Evolutionary conservation across 2,888 invertebrate species (phyloP), one percentile per base, ranked within the genome.

Genomic region (Folsomia candida): DNA sequence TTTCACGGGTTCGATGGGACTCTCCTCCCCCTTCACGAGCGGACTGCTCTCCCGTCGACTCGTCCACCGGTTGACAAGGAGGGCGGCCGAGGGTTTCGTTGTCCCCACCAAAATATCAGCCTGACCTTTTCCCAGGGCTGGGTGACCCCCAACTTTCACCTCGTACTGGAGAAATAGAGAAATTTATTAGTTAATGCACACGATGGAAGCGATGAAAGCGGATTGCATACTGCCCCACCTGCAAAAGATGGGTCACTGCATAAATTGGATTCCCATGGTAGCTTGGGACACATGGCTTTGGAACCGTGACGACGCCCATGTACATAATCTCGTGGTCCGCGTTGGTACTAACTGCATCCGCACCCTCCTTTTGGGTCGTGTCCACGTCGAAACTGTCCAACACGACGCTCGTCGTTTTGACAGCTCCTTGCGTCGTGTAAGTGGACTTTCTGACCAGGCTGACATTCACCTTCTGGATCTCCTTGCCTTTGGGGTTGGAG

Each of bases 101-200:
- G 61, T 61, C n/a, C 61, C 61, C n/a, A 61, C 28, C 6, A 61
- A n/a, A n/a, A 61, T 14, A 28, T 61, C 61, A n/a, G 29, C n/a
- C n/a, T 18, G 4, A 9, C 61, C 61, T n/a, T 61, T 61, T 22
- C 61, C 61, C 11, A 27, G 4, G 11, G 9, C 27, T 3, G 61
- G 61, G n/a, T 61, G 61, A 18, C 29, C 28, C 27, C 4, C 27
- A n/a, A 61, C 20, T 28, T 26, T 28, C 4, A 61, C 61, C 28
- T 61, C 28, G 29, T 61, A 61, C 61, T 61, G 28, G 18, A 25
- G 25, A n/a, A n/a, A n/a, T n/a, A n/a, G n/a, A n/a, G n/a, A n/a
- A n/a, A n/a, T n/a, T n/a, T n/a, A n/a, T n/a, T n/a, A n/a, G 9
- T 9, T 14, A 47, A 18, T 9, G 14, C 9, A 47, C 14, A 18